These are phyloP conservation scores for Hydraecia micacea DNA, from an alignment of 2,888 invertebrate genomes.

Conservation along the genomic window DNA sequence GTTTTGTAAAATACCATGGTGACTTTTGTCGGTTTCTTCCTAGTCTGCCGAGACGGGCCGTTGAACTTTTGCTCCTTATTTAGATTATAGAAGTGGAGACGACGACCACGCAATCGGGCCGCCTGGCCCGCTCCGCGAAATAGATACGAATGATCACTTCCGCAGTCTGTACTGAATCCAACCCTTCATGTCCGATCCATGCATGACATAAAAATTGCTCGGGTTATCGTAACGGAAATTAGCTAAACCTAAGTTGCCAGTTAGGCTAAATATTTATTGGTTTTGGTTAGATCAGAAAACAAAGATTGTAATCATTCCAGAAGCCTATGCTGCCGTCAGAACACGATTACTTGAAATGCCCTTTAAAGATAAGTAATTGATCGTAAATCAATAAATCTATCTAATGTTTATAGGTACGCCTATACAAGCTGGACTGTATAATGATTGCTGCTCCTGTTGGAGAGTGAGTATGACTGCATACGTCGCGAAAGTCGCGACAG, in stretches of 20 bases:
- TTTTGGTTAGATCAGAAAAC: not conserved
- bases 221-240: not conserved
- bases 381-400: constrained; percentile 33
- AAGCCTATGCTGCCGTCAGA: not conserved
- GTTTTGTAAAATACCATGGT: constrained; percentile 66
- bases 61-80: constrained; percentile 90
- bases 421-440: not conserved
- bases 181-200: constrained; percentile 49
- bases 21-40: constrained; percentile 81
- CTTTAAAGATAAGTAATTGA: constrained; percentile 8
- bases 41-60: constrained; percentile 83
- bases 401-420: constrained; percentile 1
- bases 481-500: constrained; percentile 82
- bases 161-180: constrained; percentile 80
- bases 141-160: constrained; percentile 83
- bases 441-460: constrained; percentile 15
- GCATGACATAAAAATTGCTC: not conserved
- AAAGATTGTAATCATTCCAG: not conserved
- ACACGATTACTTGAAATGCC: not conserved
- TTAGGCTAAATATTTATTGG: not conserved
- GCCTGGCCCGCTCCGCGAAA: constrained; percentile 82
- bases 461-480: constrained; percentile 59
- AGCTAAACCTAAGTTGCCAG: not conserved
- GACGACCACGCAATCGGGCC: constrained; percentile 83
- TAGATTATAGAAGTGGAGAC: constrained; percentile 89